phyloP scores from a whole-genome alignment of 2,888 invertebrate species.

The Cosmopolites sordidus region DNA sequence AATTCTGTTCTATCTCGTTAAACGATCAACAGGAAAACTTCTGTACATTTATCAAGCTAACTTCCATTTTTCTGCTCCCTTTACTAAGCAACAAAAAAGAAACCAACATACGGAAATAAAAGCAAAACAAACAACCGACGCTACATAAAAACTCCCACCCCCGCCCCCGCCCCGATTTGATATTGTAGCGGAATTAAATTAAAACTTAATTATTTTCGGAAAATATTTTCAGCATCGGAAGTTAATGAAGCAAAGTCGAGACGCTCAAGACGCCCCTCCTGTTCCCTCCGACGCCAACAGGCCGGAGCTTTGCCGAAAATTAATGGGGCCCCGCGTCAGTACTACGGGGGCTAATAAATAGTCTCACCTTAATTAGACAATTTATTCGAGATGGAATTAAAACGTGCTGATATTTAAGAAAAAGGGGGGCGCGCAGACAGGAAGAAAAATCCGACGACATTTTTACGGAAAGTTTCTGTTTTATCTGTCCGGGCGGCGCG shows the following conservation, averaged over 20 bases:
- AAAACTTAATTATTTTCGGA: background rate
- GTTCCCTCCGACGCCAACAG: background rate
- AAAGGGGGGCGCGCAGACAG: background rate
- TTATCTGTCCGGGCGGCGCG: too few relatives aligned
- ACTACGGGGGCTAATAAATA: background rate
- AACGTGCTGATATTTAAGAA: constrained; percentile 1
- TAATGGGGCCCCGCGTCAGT: background rate
- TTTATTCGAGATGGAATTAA: background rate
- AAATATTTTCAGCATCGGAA: background rate
- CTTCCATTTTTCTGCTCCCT: too few relatives aligned
- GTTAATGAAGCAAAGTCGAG: background rate
- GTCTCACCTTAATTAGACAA: background rate
- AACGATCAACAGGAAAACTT: too few relatives aligned
- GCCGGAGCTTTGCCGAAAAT: background rate
- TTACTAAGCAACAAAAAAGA: too few relatives aligned
- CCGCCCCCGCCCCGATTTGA: background rate
- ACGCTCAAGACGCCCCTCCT: too few relatives aligned
- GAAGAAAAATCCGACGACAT: background rate
- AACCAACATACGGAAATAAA: too few relatives aligned
- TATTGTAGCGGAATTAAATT: background rate
- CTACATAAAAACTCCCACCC: too few relatives aligned
- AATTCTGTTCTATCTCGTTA: too few relatives aligned
- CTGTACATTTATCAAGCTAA: too few relatives aligned
- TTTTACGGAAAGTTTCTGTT: too few relatives aligned
- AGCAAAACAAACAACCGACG: too few relatives aligned